Conservation (phyloP, 1,140 invertebrate species). For the Condylostylus longicornis region DNA sequence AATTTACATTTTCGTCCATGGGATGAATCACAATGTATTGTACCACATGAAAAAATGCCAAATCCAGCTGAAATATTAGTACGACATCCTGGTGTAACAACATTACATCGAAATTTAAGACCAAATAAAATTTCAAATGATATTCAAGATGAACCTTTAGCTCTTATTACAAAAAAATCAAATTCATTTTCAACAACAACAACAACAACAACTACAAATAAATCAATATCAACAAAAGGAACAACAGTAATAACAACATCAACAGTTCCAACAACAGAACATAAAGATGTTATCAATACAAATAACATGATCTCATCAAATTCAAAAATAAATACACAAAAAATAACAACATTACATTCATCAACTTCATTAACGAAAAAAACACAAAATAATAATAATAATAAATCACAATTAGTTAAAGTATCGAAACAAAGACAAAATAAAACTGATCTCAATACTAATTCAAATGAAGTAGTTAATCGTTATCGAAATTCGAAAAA, state of each 20-base stretch:
- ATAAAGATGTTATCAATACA: background rate
- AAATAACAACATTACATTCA: constrained; percentile 6
- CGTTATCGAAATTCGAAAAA: too few relatives aligned
- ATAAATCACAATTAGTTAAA: too few relatives aligned
- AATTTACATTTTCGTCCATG: constrained; percentile 42
- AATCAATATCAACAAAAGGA: constrained; percentile 3
- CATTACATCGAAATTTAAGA: constrained; percentile 20
- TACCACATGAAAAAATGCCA: constrained; percentile 19
- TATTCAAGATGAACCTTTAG: constrained; percentile 25
- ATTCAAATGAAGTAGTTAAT: too few relatives aligned
- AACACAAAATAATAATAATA: constrained; percentile 24
- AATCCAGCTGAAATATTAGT: constrained; percentile 29
- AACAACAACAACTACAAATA: background rate
- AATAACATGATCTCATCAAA: background rate
- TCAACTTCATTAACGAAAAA: constrained; percentile 7
- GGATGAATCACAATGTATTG: too few relatives aligned
- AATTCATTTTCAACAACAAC: background rate
- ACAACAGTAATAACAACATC: background rate
- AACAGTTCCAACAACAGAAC: constrained; percentile 5
- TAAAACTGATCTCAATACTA: too few relatives aligned
- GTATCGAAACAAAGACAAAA: too few relatives aligned
- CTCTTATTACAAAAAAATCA: constrained; percentile 16
- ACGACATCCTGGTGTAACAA: constrained; percentile 33
- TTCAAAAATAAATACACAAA: constrained; percentile 6
- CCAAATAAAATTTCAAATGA: constrained; percentile 18